phyloP scores from a whole-genome alignment of 2,113 vertebrate species.

The Polypterus bichir region DNA sequence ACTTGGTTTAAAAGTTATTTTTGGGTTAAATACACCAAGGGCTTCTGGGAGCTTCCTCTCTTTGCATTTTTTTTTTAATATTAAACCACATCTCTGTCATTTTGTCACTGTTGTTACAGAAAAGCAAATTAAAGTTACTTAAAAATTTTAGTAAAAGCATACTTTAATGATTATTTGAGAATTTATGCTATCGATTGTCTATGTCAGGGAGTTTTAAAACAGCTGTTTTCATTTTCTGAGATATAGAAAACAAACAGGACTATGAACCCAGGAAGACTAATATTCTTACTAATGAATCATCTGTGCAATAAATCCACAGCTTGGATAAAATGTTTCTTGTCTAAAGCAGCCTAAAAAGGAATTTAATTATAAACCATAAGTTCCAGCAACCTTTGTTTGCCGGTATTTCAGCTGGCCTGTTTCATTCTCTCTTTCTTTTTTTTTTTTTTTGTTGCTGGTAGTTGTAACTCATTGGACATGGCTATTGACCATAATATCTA shows the following conservation, averaged over 20 bases:
- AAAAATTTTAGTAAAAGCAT: too few species aligned
- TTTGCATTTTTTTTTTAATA: too few species aligned
- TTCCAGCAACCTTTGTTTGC: conserved; percentile 5
- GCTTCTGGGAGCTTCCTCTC: too few species aligned
- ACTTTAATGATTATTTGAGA: too few species aligned
- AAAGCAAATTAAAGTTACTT: too few species aligned
- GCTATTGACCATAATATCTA: conserved; percentile 76
- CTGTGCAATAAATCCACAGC: background rate
- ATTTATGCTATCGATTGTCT: too few species aligned
- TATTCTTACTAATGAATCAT: conserved; percentile 1
- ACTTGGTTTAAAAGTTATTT: too few species aligned
- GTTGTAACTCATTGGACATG: conserved; percentile 61
- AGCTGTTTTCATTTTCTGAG: background rate
- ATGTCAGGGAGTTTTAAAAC: too few species aligned
- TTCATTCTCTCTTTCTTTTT: background rate
- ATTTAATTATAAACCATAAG: conserved; percentile 2
- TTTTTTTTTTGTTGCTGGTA: conserved; percentile 28
- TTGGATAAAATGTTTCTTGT: conserved; percentile 1
- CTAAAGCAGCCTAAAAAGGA: background rate
- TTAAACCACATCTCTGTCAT: too few species aligned
- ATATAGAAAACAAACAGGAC: background rate
- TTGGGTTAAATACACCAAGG: too few species aligned
- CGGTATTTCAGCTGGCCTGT: background rate
- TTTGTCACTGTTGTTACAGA: too few species aligned
- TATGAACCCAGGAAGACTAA: background rate